A percentile compares a stretch with the other conserved stretches of the same genome.
phyloP scores from a whole-genome alignment of 2,888 invertebrate species.

The Dasysyrphus albostriatus region DNA sequence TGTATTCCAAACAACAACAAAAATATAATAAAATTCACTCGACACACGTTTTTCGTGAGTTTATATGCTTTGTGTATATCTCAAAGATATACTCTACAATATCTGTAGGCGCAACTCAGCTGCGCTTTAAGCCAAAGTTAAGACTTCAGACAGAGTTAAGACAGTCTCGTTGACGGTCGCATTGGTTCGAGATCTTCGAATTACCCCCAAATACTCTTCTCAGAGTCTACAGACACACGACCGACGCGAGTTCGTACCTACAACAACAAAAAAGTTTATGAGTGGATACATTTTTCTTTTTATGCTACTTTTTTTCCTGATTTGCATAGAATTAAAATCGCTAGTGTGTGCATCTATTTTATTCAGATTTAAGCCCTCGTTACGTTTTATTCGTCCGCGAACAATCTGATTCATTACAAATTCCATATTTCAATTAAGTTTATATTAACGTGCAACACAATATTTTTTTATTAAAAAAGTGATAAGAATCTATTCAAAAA shows the following conservation, averaged over 20 bases:
- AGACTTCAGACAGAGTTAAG: slow-evolving; percentile 75
- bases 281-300: slow-evolving; percentile 22
- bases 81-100: slow-evolving; percentile 46
- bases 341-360: slow-evolving; percentile 5
- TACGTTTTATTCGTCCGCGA: neutral
- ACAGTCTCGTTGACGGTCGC: slow-evolving; percentile 74
- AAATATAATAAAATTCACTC: slow-evolving; percentile 53
- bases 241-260: slow-evolving; percentile 12
- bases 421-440: slow-evolving; percentile 17
- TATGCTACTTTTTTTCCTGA: neutral
- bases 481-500: slow-evolving; percentile 13
- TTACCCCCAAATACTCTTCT: slow-evolving; percentile 12
- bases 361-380: slow-evolving; percentile 6
- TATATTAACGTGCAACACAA: neutral
- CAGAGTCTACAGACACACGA: neutral
- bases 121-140: slow-evolving; percentile 70
- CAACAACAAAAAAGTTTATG: neutral
- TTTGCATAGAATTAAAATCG: slow-evolving; percentile 22
- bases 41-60: slow-evolving; percentile 57
- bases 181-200: slow-evolving; percentile 51
- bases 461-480: slow-evolving; percentile 26
- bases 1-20: slow-evolving; percentile 27
- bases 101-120: slow-evolving; percentile 65
- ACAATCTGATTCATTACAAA: slow-evolving; percentile 1
- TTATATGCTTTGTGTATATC: slow-evolving; percentile 42